Percentiles rank a stretch among this genome's conserved stretches.
Conservation (phyloP, 1,140 invertebrate species). For the Drosophila lacteicornis region DNA sequence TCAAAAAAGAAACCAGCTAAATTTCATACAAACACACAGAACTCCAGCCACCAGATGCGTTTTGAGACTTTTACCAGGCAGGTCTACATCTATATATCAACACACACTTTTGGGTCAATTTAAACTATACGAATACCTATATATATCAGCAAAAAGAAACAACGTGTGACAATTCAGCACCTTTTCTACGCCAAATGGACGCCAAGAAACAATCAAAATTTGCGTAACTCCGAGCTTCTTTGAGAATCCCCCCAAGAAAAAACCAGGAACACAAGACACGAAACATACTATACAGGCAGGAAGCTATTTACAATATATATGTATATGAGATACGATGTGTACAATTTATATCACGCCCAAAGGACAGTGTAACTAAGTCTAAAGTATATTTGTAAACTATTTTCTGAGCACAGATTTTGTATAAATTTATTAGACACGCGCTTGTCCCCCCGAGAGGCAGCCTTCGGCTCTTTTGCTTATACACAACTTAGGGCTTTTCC, state of each 20-base stretch:
- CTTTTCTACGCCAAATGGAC: conserved; percentile 31
- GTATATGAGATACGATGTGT: conserved; percentile 38
- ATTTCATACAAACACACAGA: conserved; percentile 20
- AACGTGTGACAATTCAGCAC: conserved; percentile 29
- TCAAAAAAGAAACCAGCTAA: background rate
- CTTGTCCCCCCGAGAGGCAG: conserved; percentile 57
- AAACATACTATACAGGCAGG: conserved; percentile 23
- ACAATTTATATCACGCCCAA: conserved; percentile 73
- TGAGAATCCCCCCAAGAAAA: conserved; percentile 23
- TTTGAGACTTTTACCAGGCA: conserved; percentile 65
- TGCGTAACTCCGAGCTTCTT: conserved; percentile 77
- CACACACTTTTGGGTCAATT: conserved; percentile 69
- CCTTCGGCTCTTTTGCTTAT: conserved; percentile 75
- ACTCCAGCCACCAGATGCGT: conserved; percentile 53
- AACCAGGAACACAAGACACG: conserved; percentile 23
- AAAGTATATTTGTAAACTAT: conserved; percentile 80
- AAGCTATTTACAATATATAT: conserved; percentile 53
- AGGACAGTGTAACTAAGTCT: conserved; percentile 80
- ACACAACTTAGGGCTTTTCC: conserved; percentile 57
- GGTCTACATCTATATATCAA: conserved; percentile 1
- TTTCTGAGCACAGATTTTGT: conserved; percentile 81
- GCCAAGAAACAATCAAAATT: conserved; percentile 76
- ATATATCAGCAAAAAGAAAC: conserved; percentile 27
- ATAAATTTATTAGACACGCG: conserved; percentile 75
- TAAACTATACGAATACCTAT: conserved; percentile 44